Percentiles rank a stretch among this genome's conserved stretches.
Conservation (phyloP, 2,113 vertebrate species). For the Paramisgurnus dabryanus region DNA sequence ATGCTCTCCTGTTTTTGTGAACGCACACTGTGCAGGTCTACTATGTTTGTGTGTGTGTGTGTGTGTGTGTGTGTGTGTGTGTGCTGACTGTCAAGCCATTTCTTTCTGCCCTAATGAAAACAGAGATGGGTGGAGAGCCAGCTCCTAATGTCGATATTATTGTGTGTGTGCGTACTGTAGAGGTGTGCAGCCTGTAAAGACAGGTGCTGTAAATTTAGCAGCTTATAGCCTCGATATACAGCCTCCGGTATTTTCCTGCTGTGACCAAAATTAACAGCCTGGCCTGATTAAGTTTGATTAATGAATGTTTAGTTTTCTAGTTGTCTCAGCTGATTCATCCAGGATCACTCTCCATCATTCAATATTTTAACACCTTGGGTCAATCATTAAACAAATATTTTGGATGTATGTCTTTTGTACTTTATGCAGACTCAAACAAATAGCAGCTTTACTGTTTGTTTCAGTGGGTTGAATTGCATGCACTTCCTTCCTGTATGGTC, state of each 20-base stretch:
- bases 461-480: not conserved
- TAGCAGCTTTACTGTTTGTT: not conserved
- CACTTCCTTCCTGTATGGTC: not conserved
- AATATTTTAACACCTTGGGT: not conserved
- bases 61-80: not conserved
- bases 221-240: slow-evolving; percentile 29
- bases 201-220: slow-evolving; percentile 33
- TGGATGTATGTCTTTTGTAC: not conserved
- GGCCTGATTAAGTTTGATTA: slow-evolving; percentile 16
- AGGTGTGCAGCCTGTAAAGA: not conserved
- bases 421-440: not conserved
- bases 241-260: slow-evolving; percentile 17
- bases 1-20: not conserved
- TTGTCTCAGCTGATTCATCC: not conserved
- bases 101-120: slow-evolving; percentile 15
- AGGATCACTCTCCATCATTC: not conserved
- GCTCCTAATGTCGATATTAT: slow-evolving; percentile 4
- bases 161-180: slow-evolving; percentile 9
- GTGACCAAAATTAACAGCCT: not conserved
- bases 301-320: not conserved
- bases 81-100: not conserved
- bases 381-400: not conserved
- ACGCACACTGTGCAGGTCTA: not conserved
- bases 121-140: slow-evolving; percentile 13
- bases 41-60: not conserved